Conservation (phyloP, 2,113 vertebrate species). For the Charadrius vociferus region DNA sequence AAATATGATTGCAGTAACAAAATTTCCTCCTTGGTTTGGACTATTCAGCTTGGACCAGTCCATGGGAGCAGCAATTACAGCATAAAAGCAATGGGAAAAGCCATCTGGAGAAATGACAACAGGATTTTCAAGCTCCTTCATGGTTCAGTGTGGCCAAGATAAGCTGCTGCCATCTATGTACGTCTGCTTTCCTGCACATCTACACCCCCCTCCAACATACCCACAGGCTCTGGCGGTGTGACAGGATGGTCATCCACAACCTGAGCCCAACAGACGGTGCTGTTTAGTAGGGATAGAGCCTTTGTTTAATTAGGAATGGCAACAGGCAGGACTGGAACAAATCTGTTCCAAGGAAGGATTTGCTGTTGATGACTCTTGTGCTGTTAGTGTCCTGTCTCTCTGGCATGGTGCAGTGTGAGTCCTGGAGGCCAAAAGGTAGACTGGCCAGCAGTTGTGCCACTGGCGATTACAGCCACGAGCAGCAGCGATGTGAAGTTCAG, state of each 20-base stretch:
- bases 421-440: not conserved
- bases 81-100: not conserved
- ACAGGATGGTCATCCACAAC: accelerated
- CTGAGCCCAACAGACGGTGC: not conserved
- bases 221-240: not conserved
- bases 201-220: not conserved
- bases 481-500: not conserved
- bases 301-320: not conserved
- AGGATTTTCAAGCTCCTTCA: not conserved
- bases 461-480: not conserved
- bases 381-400: not conserved
- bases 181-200: not conserved
- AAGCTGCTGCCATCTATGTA: not conserved
- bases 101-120: not conserved
- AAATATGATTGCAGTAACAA: not conserved
- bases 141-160: not conserved
- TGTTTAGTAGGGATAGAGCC: not conserved
- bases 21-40: not conserved
- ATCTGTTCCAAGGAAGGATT: not conserved
- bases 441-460: not conserved
- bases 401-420: not conserved
- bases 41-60: not conserved
- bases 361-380: not conserved
- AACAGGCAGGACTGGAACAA: not conserved
- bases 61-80: not conserved